Percentiles rank a stretch among this genome's conserved stretches.
Evolutionary conservation across 2,113 vertebrate species (phyloP).

Genomic region (Craseonycteris thonglongyai): DNA sequence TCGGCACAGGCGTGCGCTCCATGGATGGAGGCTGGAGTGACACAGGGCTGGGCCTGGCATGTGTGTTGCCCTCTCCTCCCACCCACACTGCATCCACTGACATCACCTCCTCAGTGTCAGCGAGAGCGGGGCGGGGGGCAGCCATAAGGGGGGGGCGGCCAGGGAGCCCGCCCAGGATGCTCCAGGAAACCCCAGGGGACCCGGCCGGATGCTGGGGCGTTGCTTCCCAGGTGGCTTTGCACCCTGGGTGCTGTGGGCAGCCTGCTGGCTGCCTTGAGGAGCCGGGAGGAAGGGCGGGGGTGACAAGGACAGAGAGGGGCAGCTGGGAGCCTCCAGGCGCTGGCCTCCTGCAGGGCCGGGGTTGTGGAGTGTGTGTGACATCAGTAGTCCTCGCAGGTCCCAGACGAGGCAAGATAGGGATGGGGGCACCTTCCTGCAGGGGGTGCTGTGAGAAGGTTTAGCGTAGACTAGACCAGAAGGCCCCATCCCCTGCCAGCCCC

Average conservation of each 20-base stretch:
- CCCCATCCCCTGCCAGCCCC: neutral
- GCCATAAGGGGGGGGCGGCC: no score
- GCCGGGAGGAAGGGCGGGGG: neutral
- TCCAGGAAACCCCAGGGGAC: neutral
- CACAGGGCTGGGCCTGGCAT: no score
- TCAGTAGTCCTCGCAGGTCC: neutral
- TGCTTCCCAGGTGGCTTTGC: neutral
- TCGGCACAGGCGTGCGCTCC: no score
- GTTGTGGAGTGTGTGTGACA: neutral
- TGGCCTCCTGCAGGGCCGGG: no score
- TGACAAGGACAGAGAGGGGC: neutral
- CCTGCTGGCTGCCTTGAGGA: neutral
- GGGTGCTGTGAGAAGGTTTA: neutral
- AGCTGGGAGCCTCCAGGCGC: neutral
- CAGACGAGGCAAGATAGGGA: no score
- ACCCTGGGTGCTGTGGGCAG: accelerated
- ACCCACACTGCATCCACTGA: neutral
- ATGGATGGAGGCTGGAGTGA: neutral
- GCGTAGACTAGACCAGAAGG: neutral
- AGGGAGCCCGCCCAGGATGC: neutral
- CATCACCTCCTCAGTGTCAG: accelerated
- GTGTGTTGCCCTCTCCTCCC: accelerated
- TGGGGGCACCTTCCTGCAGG: neutral
- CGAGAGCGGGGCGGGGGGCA: neutral
- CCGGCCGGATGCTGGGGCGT: neutral